These are phyloP conservation scores for Sinonovacula constricta DNA, from an alignment of 1,140 invertebrate genomes.

Conservation along the genomic window DNA sequence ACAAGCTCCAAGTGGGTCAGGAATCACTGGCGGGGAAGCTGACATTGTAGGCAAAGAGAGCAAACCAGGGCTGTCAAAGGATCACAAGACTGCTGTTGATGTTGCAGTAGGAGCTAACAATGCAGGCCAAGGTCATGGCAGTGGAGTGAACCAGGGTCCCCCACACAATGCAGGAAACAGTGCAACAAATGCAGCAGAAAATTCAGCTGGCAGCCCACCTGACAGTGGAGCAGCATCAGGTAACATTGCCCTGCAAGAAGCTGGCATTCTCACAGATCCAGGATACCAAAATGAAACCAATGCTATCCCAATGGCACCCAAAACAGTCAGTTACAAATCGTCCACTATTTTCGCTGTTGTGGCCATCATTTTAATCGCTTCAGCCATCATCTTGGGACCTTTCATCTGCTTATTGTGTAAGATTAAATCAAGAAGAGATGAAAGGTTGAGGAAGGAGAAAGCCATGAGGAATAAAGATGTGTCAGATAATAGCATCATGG, in stretches of 20 bases:
- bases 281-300: background rate
- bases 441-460: conserved; percentile 52
- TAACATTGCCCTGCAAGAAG: conserved; percentile 32
- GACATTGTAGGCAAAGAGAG: background rate
- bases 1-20: background rate
- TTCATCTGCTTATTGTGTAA: conserved; percentile 69
- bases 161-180: background rate
- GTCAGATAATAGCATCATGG: conserved; percentile 63
- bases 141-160: background rate
- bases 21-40: too few relatives aligned
- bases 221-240: background rate
- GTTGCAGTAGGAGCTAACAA: background rate
- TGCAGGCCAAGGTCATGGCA: background rate
- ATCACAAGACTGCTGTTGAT: background rate
- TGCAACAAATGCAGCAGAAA: background rate
- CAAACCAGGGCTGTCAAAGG: background rate
- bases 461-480: conserved; percentile 28
- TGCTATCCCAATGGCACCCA: background rate
- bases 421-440: conserved; percentile 52
- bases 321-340: background rate
- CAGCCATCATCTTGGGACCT: conserved; percentile 69
- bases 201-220: background rate
- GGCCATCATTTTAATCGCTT: conserved; percentile 60
- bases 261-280: conserved; percentile 21
- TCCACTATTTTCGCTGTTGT: conserved; percentile 65